Conservation (phyloP, 2,888 invertebrate species). For the Limnephilus auricula region DNA sequence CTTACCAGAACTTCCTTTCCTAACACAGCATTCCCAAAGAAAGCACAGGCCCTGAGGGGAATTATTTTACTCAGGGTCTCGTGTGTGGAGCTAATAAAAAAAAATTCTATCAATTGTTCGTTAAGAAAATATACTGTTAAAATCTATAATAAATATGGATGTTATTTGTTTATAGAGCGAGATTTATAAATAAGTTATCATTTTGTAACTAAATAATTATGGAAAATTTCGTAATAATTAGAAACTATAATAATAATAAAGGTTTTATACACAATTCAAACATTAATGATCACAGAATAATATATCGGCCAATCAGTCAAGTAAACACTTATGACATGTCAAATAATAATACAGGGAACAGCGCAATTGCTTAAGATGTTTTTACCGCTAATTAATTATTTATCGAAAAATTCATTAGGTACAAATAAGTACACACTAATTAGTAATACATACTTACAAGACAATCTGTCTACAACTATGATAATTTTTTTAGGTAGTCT, state of each 20-base stretch:
- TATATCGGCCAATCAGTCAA: background rate
- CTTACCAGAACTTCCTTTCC: too few relatives aligned
- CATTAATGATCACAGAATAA: too few relatives aligned
- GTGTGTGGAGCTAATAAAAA: too few relatives aligned
- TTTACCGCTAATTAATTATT: background rate
- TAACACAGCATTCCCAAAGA: too few relatives aligned
- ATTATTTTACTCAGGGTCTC: too few relatives aligned
- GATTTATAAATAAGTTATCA: background rate
- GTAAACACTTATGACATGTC: background rate
- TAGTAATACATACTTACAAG: too few relatives aligned
- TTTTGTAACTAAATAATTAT: background rate
- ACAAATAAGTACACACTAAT: too few relatives aligned
- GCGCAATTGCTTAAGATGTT: background rate
- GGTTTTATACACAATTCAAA: background rate
- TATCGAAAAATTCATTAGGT: background rate
- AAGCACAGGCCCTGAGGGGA: too few relatives aligned
- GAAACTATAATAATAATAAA: background rate
- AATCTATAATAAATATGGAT: background rate
- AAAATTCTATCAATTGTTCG: too few relatives aligned
- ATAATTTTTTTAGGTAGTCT: too few relatives aligned
- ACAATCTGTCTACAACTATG: too few relatives aligned
- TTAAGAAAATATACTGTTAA: background rate
- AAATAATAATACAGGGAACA: background rate
- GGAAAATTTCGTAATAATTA: background rate
- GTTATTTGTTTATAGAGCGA: background rate